These are phyloP conservation scores for Drosophila melanocephala DNA, from an alignment of 2,888 invertebrate genomes.

Conservation along the genomic window DNA sequence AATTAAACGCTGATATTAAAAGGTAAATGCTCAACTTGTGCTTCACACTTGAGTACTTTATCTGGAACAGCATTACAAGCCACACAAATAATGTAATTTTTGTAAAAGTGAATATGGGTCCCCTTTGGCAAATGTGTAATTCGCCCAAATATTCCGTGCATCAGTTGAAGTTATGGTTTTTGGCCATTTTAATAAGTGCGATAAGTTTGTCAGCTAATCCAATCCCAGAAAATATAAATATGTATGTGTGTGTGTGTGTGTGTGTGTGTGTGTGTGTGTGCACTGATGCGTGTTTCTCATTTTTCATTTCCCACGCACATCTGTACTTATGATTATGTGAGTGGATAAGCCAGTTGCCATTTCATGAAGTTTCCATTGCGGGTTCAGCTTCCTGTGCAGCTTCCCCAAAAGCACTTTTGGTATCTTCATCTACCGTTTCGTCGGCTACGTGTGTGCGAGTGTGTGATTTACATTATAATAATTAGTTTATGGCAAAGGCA, in stretches of 20 bases:
- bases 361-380: conserved; percentile 39
- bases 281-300: conserved; percentile 19
- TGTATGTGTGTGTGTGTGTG: neutral
- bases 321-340: conserved; percentile 40
- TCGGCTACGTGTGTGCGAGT: conserved; percentile 42
- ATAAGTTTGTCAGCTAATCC: conserved; percentile 24
- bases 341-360: conserved; percentile 42
- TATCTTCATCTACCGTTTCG: conserved; percentile 10
- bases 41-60: neutral
- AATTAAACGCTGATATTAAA: neutral
- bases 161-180: neutral
- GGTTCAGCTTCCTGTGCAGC: conserved; percentile 29
- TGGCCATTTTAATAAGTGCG: conserved; percentile 9
- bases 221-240: neutral
- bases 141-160: conserved; percentile 4
- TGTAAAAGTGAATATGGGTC: conserved; percentile 2
- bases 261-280: conserved; percentile 1
- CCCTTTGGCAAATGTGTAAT: neutral
- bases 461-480: conserved; percentile 68
- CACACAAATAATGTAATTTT: conserved; percentile 8
- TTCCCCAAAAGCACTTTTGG: conserved; percentile 15
- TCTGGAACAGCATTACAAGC: neutral
- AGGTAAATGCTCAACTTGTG: neutral
- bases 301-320: conserved; percentile 17
- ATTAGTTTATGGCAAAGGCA: conserved; percentile 64